These are phyloP conservation scores for Megathymus violae DNA, from an alignment of 1,140 invertebrate species.

Conservation along the genomic window DNA sequence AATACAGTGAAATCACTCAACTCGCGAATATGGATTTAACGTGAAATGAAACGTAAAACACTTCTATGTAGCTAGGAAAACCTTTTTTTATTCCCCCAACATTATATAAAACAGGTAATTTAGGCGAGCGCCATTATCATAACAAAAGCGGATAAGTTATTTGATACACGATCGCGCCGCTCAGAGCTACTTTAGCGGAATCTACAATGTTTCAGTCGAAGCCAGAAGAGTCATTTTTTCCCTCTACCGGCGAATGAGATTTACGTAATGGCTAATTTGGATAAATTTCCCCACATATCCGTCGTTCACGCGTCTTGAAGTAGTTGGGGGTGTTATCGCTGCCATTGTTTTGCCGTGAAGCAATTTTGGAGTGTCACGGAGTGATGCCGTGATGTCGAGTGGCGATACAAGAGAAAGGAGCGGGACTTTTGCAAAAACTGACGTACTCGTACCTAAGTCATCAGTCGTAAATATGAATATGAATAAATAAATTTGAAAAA, in stretches of 20 bases:
- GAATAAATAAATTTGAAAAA: too few species aligned
- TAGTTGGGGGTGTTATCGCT: neutral
- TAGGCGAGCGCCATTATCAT: slow-evolving; percentile 66
- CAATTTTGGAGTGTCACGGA: neutral
- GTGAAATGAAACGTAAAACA: slow-evolving; percentile 43
- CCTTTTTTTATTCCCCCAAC: slow-evolving; percentile 62
- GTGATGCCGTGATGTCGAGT: neutral
- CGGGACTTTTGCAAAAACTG: too few species aligned
- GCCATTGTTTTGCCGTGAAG: neutral
- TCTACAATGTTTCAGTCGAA: slow-evolving; percentile 68
- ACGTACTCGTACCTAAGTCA: too few species aligned
- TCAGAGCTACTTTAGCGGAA: slow-evolving; percentile 49
- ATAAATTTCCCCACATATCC: slow-evolving; percentile 45
- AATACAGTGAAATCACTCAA: slow-evolving; percentile 20
- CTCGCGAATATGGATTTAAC: slow-evolving; percentile 37
- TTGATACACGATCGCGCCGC: slow-evolving; percentile 57
- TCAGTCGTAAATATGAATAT: too few species aligned
- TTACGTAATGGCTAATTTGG: slow-evolving; percentile 63
- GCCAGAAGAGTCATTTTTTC: slow-evolving; percentile 53
- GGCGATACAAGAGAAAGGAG: too few species aligned
- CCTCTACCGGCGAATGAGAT: slow-evolving; percentile 29
- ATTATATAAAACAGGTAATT: slow-evolving; percentile 70
- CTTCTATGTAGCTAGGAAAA: slow-evolving; percentile 46
- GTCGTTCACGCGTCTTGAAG: slow-evolving; percentile 9
- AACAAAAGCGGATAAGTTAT: slow-evolving; percentile 75